Base-by-base conservation (phyloP, 2,888 invertebrate species). In the Flexamia atlantica region DNA sequence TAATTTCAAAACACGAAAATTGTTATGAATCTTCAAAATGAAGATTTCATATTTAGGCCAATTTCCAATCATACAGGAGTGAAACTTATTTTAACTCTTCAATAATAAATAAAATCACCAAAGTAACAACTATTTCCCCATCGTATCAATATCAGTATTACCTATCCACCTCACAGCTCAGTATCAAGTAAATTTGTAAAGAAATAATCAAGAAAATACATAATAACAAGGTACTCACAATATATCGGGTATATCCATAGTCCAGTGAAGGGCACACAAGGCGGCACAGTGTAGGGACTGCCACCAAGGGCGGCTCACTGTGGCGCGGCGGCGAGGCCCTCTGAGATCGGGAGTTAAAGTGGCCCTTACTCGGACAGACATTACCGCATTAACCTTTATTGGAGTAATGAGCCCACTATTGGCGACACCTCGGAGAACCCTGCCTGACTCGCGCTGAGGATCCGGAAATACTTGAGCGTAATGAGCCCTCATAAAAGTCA, bases 281-380 rank as follows among this genome's bases (percentile, higher is more conserved):
- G 64, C 5, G 7, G 5, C 60, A 60, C 60, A 25, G 64, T 64
- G 14, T 17, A 9, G 12, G 4, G 12, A 64, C 64, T 64, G 28
- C 53, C 4, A 10, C 53, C 46, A 12, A 17, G 46, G 46, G 46
- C 53, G 53, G 53, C 53, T 20, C 46, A 4, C 20, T 20, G 53
- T 30, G 30, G 30, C 64, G 30, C 14, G 28, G 28, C 28, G 28
- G 28, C 64, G 36, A 7, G 40, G 36, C 20, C 1, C 36, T 23
- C 40, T 12, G 12, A n/a, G 40, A 72, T 72, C 72, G 72, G 42
- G 20, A 72, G 36, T 42, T 72, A 72, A 72, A 72, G 72, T 72
- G 72, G 72, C 72, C 72, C 40, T 72, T 72, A 32, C 72, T 72
- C 42, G 72, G 72, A 72, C 72, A 72, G 40, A 72, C 40, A 72